Conservation (phyloP, 1,140 invertebrate species). For the Helicoverpa zea region DNA sequence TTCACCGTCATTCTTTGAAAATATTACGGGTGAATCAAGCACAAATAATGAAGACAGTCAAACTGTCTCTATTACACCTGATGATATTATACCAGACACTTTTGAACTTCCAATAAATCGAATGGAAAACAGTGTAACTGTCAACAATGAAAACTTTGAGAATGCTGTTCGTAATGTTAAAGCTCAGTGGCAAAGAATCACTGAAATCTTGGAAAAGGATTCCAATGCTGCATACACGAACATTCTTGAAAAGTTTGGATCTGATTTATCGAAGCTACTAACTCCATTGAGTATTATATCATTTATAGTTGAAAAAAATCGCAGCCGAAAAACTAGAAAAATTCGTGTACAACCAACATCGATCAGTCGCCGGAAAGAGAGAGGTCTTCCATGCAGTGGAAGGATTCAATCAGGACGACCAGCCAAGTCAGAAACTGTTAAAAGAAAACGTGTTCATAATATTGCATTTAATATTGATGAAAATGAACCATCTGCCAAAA, state of each 20-base stretch:
- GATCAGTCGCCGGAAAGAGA: conserved; percentile 5
- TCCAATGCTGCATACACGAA: conserved; percentile 8
- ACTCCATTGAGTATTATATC: conserved; percentile 13
- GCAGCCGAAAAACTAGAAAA: background rate
- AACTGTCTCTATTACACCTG: too few relatives aligned
- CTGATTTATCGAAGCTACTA: conserved; percentile 13
- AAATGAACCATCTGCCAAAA: conserved; percentile 1
- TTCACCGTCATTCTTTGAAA: too few relatives aligned
- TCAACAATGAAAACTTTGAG: too few relatives aligned
- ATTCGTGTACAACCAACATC: conserved; percentile 17
- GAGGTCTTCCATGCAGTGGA: conserved; percentile 15
- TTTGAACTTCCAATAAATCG: too few relatives aligned
- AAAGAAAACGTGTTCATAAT: conserved; percentile 20
- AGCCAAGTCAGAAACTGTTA: conserved; percentile 16
- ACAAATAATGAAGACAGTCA: too few relatives aligned
- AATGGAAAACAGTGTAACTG: too few relatives aligned
- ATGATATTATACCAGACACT: too few relatives aligned
- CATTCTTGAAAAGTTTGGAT: conserved; percentile 17
- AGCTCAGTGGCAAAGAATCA: conserved; percentile 9
- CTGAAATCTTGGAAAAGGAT: conserved; percentile 11
- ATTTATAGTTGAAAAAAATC: conserved; percentile 13
- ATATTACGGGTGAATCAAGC: too few relatives aligned
- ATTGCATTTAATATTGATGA: conserved; percentile 17
- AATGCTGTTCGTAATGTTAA: too few relatives aligned
- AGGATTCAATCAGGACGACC: conserved; percentile 18